Evolutionary conservation across 2,113 vertebrate genomes (phyloP), one percentile per base, ranked within the genome.

Genomic region (Falcunculus frontatus): DNA sequence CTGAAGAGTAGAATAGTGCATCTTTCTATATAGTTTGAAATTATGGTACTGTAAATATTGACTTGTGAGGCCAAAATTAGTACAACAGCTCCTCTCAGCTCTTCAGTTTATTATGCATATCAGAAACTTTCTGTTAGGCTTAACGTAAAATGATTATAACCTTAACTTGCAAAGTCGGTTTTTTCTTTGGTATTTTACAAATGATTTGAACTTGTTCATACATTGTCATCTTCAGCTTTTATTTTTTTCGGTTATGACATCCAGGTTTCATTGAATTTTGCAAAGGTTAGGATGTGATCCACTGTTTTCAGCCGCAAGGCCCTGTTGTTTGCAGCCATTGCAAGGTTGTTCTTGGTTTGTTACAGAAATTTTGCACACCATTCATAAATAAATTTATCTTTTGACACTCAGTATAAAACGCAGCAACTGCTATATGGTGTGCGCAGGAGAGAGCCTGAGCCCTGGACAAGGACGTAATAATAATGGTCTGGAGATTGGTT

Each of bases 371-470:
- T 84, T 86, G 50, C n/a, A 47, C 33, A 17, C 47, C 55, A 55
- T 93, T 57, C 47, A 93, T 91, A 56, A 94, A 89, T 88, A 52
- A 86, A 96, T 90, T 74, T 97, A 42, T 96, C 42, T 95, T 97
- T 97, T 97, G 78, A 68, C 78, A 98, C 96, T 94, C 96, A 99
- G 99, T 97, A 99, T 99, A 96, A 99, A 99, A 97, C 99, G 99
- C 92, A 99, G 99, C 98, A 99, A 99, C 98, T 99, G 99, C 97
- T 99, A 99, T 94, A 99, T 99, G 99, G 99, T 99, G 89, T 99
- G 99, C 97, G 99, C 99, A 12, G 99, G 99, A 89, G 99, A 99
- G 96, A 99, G 98, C 97, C 98, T 98, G 97, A 99, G 98, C 96
- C 99, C 99, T 2, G 98, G 98, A 25, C 99, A 99, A 97, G 98